phyloP scores from a whole-genome alignment of 2,888 invertebrate genomes.

The Tetanocera ferruginea region DNA sequence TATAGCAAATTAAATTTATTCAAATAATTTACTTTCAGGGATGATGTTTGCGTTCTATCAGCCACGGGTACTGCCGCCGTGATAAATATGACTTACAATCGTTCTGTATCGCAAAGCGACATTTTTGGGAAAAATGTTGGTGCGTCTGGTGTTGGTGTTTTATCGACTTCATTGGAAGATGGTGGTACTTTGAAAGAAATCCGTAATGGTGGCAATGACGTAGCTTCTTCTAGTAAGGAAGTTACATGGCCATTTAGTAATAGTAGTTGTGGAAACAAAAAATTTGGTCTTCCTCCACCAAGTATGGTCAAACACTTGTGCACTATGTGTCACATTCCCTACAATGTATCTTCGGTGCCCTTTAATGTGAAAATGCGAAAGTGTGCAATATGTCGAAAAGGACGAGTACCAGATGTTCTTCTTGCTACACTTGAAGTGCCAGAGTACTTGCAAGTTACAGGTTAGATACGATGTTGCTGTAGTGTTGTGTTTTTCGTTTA shows the following conservation, averaged over 20 bases:
- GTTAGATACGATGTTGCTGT: constrained; percentile 31
- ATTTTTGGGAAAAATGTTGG: constrained; percentile 56
- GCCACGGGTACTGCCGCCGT: constrained; percentile 95
- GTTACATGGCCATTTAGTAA: constrained; percentile 55
- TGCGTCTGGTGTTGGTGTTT: constrained; percentile 61
- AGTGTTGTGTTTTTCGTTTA: not conserved
- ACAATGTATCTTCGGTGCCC: constrained; percentile 79
- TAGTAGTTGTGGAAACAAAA: constrained; percentile 50
- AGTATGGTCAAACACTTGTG: constrained; percentile 58
- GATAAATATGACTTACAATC: constrained; percentile 74
- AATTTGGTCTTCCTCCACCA: constrained; percentile 51
- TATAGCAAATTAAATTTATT: not conserved
- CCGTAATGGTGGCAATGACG: constrained; percentile 48
- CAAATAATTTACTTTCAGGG: constrained; percentile 70
- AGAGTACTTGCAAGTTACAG: constrained; percentile 79
- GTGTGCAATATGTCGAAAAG: constrained; percentile 81
- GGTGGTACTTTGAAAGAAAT: constrained; percentile 69
- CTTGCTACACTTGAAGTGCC: constrained; percentile 92
- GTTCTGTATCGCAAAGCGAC: constrained; percentile 65
- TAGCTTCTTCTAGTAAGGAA: constrained; percentile 30
- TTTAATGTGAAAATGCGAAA: constrained; percentile 80
- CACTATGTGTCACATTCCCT: constrained; percentile 84
- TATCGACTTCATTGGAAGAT: constrained; percentile 72
- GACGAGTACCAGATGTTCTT: constrained; percentile 91
- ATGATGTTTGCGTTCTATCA: constrained; percentile 94